Conservation (phyloP, 2,888 invertebrate genomes). For the Dicranocentrus wangi region DNA sequence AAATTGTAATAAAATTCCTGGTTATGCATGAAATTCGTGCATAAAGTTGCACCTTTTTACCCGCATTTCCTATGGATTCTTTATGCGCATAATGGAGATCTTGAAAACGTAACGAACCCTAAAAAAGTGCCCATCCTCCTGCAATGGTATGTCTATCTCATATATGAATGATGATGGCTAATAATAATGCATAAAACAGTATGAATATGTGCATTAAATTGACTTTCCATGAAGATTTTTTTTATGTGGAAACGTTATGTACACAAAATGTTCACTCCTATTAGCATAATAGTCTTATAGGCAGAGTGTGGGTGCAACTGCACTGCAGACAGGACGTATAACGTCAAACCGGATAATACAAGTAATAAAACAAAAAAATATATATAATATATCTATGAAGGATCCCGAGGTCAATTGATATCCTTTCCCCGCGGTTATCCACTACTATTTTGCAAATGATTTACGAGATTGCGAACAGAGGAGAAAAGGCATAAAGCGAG, state of each 20-base stretch:
- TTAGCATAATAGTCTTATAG: constrained; percentile 13
- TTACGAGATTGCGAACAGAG: constrained; percentile 44
- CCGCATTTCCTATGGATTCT: background rate
- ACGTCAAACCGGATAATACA: background rate
- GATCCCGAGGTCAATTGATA: constrained; percentile 35
- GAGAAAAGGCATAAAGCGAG: background rate
- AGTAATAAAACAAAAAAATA: constrained; percentile 10
- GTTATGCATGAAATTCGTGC: constrained; percentile 59
- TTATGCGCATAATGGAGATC: constrained; percentile 40
- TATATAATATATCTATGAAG: background rate
- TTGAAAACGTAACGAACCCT: background rate
- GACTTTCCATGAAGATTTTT: constrained; percentile 48
- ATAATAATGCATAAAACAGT: constrained; percentile 40
- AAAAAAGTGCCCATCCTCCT: background rate
- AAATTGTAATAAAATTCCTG: constrained; percentile 44
- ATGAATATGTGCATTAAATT: constrained; percentile 62
- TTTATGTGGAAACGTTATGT: constrained; percentile 34
- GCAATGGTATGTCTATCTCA: too few species aligned
- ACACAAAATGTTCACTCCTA: constrained; percentile 1
- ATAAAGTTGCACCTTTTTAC: constrained; percentile 12
- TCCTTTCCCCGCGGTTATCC: constrained; percentile 8
- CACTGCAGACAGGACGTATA: constrained; percentile 21
- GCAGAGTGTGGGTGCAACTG: constrained; percentile 14
- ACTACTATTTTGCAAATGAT: constrained; percentile 39
- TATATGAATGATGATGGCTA: constrained; percentile 27